Percentiles rank a stretch among this genome's conserved stretches.
phyloP scores from a whole-genome alignment of 2,113 vertebrate genomes.

The Pagrus major region DNA sequence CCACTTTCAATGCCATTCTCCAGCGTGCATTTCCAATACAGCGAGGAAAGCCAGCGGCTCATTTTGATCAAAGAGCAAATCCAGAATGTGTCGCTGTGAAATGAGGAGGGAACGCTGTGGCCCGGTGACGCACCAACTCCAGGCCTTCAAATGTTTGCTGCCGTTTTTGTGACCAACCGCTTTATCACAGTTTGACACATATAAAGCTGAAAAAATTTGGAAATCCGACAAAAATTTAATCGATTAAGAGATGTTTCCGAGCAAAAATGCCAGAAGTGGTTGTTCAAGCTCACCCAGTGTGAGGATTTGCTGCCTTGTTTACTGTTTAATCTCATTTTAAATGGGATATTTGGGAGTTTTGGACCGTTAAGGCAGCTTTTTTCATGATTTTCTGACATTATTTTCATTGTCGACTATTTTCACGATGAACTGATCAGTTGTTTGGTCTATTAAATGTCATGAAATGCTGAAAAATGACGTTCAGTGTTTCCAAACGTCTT shows the following conservation, averaged over 20 bases:
- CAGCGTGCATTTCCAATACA: background rate
- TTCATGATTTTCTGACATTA: too few relatives aligned
- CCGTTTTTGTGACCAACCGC: background rate
- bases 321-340: background rate
- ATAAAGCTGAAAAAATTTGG: background rate
- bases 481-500: too few relatives aligned
- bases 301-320: background rate
- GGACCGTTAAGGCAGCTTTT: too few relatives aligned
- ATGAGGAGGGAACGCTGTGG: background rate
- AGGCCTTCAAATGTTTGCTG: background rate
- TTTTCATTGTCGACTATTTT: too few relatives aligned
- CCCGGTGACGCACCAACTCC: background rate
- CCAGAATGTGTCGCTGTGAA: slow-evolving; percentile 31
- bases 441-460: too few relatives aligned
- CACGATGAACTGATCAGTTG: too few relatives aligned
- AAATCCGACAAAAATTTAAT: background rate
- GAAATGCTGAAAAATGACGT: too few relatives aligned
- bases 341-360: background rate
- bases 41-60: slow-evolving; percentile 10
- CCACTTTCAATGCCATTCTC: slow-evolving; percentile 18
- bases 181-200: background rate
- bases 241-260: background rate
- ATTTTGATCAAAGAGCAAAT: slow-evolving; percentile 45
- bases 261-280: background rate
- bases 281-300: background rate